Conservation (phyloP, 2,888 invertebrate species). For the Lithophane leautieri region DNA sequence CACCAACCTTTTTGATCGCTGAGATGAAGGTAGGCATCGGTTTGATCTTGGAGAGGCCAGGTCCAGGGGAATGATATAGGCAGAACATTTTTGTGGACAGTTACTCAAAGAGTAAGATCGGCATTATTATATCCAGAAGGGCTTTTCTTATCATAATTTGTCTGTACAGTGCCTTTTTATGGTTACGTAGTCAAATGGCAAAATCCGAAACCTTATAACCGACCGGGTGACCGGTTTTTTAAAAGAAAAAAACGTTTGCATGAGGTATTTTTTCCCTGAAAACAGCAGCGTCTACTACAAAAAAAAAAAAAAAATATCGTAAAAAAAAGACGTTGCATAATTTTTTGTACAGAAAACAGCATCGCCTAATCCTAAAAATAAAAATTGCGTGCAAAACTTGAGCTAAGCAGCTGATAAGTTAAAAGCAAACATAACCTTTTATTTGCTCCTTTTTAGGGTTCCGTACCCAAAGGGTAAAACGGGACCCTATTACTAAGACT, state of each 20-base stretch:
- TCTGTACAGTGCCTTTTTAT: not conserved
- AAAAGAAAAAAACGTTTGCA: too few species aligned
- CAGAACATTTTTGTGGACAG: not conserved
- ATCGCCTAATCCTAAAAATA: not conserved
- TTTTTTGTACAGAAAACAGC: not conserved
- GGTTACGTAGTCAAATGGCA: not conserved
- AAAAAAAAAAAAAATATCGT: too few species aligned
- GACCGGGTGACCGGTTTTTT: too few species aligned
- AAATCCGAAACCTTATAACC: too few species aligned
- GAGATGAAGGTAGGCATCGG: not conserved
- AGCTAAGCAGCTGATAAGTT: not conserved
- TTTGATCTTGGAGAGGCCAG: not conserved
- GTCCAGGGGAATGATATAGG: conserved; percentile 1
- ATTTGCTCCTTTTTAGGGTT: conserved; percentile 9
- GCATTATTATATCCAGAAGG: too few species aligned
- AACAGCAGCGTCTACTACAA: too few species aligned
- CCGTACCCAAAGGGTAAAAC: too few species aligned
- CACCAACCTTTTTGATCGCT: conserved; percentile 43
- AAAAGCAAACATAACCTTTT: not conserved
- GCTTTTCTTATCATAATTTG: not conserved
- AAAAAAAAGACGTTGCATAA: not conserved
- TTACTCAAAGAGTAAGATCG: not conserved
- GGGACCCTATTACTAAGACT: too few species aligned
- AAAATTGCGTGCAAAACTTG: not conserved
- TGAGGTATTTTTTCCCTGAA: too few species aligned